These are phyloP conservation scores for Apis cerana DNA, from an alignment of 1,140 invertebrate genomes.

Conservation along the genomic window DNA sequence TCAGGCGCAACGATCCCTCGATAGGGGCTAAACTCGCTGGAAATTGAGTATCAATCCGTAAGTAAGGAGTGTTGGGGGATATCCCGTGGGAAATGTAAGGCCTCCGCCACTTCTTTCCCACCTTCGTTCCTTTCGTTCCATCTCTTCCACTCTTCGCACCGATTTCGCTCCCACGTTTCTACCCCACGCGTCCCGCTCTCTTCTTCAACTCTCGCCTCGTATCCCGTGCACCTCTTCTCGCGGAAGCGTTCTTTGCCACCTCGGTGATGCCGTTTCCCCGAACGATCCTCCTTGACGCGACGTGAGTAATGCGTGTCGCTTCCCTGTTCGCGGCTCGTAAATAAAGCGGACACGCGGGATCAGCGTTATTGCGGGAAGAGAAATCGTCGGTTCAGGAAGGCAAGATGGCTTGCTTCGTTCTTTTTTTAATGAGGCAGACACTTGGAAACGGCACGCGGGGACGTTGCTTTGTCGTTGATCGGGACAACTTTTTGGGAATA, in stretches of 20 bases:
- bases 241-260: background rate
- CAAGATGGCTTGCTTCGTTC: background rate
- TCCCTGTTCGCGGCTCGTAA: conserved; percentile 28
- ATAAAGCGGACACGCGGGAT: conserved; percentile 27
- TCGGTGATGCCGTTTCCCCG: background rate
- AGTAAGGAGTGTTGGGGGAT: conserved; percentile 68
- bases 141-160: conserved; percentile 8
- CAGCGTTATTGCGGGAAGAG: background rate
- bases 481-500: background rate
- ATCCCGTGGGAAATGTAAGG: conserved; percentile 75
- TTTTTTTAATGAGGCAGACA: background rate
- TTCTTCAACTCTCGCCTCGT: background rate
- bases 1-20: conserved; percentile 69
- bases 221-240: background rate
- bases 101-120: conserved; percentile 50
- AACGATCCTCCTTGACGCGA: conserved; percentile 11
- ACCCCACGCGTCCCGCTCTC: background rate
- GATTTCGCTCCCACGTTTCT: conserved; percentile 4
- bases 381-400: background rate
- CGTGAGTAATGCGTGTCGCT: conserved; percentile 46
- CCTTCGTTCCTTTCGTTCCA: conserved; percentile 21
- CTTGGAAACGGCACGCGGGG: background rate
- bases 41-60: conserved; percentile 77
- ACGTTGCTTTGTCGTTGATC: background rate
- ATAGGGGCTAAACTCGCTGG: conserved; percentile 73